Evolutionary conservation across 2,888 invertebrate genomes (phyloP).

Genomic region (Drosophila cognata): DNA sequence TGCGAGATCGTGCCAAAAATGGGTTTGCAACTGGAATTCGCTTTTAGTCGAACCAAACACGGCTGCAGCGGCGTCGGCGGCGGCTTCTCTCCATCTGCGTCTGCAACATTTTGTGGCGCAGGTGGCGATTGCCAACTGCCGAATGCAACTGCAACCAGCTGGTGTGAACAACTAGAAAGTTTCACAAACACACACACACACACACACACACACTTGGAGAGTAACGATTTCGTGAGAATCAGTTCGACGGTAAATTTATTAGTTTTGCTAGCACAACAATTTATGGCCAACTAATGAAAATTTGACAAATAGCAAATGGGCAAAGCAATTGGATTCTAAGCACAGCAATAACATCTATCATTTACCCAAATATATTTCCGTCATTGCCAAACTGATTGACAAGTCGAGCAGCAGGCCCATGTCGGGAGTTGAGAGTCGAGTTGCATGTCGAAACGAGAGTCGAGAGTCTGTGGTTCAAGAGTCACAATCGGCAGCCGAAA

Average conservation of each 20-base stretch:
- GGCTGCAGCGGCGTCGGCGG: conserved; percentile 24
- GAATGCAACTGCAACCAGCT: conserved; percentile 44
- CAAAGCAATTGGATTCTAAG: conserved; percentile 54
- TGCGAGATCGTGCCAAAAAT: conserved; percentile 76
- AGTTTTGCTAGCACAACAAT: conserved; percentile 63
- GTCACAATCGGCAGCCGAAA: conserved; percentile 49
- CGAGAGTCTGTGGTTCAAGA: conserved; percentile 12
- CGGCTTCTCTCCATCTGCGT: conserved; percentile 25
- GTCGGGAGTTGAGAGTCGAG: conserved; percentile 6
- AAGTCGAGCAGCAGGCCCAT: conserved; percentile 29
- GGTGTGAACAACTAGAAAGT: conserved; percentile 80
- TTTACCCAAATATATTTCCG: conserved; percentile 46
- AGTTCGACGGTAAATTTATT: conserved; percentile 73
- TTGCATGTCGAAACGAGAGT: not conserved
- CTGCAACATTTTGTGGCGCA: conserved; percentile 55
- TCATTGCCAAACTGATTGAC: conserved; percentile 56
- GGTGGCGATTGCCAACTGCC: conserved; percentile 67
- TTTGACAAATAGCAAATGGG: conserved; percentile 77
- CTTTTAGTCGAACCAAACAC: conserved; percentile 68
- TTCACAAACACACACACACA: conserved; percentile 22
- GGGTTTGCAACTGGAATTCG: conserved; percentile 81
- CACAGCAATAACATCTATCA: conserved; percentile 67
- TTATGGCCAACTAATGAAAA: conserved; percentile 76
- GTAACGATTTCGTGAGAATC: conserved; percentile 69
- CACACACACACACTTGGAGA: not conserved